Evolutionary conservation across 1,140 invertebrate species (phyloP), one percentile per base, ranked within the genome.

Genomic region (Carcinoscorpius rotundicauda): DNA sequence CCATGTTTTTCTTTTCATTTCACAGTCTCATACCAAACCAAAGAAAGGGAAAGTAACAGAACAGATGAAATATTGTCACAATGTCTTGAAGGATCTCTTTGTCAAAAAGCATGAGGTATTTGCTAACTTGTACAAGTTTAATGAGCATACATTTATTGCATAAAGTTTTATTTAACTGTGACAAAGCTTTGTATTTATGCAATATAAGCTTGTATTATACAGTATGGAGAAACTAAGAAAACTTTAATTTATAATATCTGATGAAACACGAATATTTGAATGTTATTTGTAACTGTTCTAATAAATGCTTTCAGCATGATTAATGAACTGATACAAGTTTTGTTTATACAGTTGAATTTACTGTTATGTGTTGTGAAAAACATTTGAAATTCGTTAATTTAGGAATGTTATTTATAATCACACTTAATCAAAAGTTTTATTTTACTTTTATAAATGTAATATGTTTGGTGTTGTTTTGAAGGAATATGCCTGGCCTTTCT

Each of bases 401-500:
- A 59, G 48, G 58, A 49, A 49, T 59, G 48, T 8, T 3, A 6
- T n/a, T 59, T n/a, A 59, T 8, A 9, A 51, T 29, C 4, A 62
- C 49, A 9, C 29, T 48, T 11, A 55, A 9, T 29, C 55, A 4
- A 50, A 61, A 50, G 51, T 10, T 5, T 29, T 29, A 29, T 29
- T 29, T 29, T 29, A 29, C 29, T 29, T 29, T 29, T 56, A 11
- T 61, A 61, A 50, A 51, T 49, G 3, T 50, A 49, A 6, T 8
- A 3, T 61, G 11, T 61, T 49, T 8, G 5, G 11, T 62, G 48
- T 65, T n/a, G 3, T 11, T 8, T 53, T 64, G 49, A 61, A 68
- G 64, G 64, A 57, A 29, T 97, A 97, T 78, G 94, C 93, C 67
- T 98, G 94, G 94, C 95, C 96, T 65, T 99, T 99, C 80, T 96